Conservation (phyloP, 1,140 invertebrate genomes). For the Bombus superbus region DNA sequence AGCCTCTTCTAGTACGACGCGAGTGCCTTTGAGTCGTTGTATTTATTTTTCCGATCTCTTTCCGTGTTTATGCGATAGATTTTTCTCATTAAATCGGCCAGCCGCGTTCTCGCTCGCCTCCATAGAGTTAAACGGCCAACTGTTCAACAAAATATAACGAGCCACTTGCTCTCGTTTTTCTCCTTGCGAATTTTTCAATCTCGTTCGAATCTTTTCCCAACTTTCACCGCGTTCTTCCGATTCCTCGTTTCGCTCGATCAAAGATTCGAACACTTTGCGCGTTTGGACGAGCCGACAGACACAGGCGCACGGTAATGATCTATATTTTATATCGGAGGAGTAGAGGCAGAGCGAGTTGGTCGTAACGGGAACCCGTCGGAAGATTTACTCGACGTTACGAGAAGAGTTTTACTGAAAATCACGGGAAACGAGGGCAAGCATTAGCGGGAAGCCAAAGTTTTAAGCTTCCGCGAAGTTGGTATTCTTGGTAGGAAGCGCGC, state of each 20-base stretch:
- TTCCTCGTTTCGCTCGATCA: background rate
- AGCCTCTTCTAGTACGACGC: accelerated
- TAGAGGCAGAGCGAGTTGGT: background rate
- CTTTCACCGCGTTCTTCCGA: background rate
- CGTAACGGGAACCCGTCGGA: background rate
- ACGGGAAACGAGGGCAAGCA: background rate
- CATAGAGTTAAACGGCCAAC: background rate
- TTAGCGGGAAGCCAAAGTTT: constrained; percentile 25
- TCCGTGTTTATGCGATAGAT: background rate
- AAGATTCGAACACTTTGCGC: background rate
- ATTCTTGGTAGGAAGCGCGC: constrained; percentile 26
- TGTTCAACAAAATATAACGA: background rate
- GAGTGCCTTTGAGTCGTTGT: too few species aligned
- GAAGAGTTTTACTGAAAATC: constrained; percentile 12
- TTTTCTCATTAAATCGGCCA: background rate
- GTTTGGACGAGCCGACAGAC: too few species aligned
- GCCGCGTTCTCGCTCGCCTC: background rate
- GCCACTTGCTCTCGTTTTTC: background rate
- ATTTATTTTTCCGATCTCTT: background rate
- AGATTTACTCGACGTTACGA: constrained; percentile 12
- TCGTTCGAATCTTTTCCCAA: background rate
- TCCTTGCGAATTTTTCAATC: background rate
- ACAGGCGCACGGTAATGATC: too few species aligned
- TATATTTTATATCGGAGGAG: background rate
- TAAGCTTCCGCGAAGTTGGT: constrained; percentile 36